Base-by-base conservation (phyloP, 2,888 invertebrate species). In the Copidosoma aretas region DNA sequence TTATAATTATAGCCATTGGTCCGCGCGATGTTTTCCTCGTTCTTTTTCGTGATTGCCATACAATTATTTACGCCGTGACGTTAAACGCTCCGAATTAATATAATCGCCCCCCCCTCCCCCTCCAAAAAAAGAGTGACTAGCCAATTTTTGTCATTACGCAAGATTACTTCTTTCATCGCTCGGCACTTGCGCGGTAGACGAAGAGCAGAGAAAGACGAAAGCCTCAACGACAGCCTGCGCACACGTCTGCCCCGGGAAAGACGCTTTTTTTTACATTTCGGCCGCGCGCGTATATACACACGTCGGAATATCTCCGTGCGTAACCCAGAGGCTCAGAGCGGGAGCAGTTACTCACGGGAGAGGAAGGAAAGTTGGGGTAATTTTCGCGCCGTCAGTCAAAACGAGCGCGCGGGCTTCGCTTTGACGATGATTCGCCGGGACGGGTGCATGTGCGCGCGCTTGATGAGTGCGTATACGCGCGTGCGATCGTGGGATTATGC, bases 381-480 rank as follows among this genome's bases (percentile, higher is more conserved):
- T 70, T 67, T 70, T 61, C 67, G 59, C 67, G 64, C 60, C 61
- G 67, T 64, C 67, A 67, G 58, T 67, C 67, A 61, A 70, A 15
- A 10, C 8, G 46, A 14, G 32, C 39, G 32, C 32, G 39, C 17
- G 17, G 53, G 39, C 39, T 60, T 4, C 58, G 25, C 60, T 24
- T 57, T 52, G 64, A 70, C 25, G 63, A 64, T 71, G 54, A 67
- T 67, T 51, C 58, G 53, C n/a, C 22, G 39, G 54, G 67, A 70
- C 63, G 43, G n/a, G 56, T 49, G 2, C n/a, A n/a, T n/a, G n/a
- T 53, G 56, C 25, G 10, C 25, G 46, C 15, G 21, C 22, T 19
- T 22, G 43, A 8, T 32, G 41, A 25, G 22, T 32, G 41, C 19
- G 22, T 32, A 19, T 62, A 51, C 25, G 19, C 25, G 21, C 3